Conservation (phyloP, 2,113 vertebrate species). For the pig (Sus scrofa) region T2T-Sscrofa CM000819.6:11726501-11727000, state of each 20-base stretch:
- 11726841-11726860: conserved; percentile 56
- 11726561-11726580: neutral
- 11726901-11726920: neutral
- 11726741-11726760: neutral
- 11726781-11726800: neutral
- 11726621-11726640: neutral
- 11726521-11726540: fast-evolving
- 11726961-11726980: neutral
- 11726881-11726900: conserved; percentile 27
- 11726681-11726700: neutral
- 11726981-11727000: neutral
- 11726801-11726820: conserved; percentile 11
- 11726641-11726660: fast-evolving
- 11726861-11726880: conserved; percentile 66
- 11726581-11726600: neutral
- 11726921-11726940: neutral
- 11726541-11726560: fast-evolving
- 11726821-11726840: conserved; percentile 37
- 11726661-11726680: neutral
- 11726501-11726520: too few species aligned
- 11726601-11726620: neutral
- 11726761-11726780: neutral
- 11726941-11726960: neutral
- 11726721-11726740: too few species aligned
- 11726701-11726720: neutral